Percentiles rank a stretch among this genome's conserved stretches.
Evolutionary conservation across 2,113 vertebrate genomes (phyloP).

Genomic region (Pungitius pungitius): DNA sequence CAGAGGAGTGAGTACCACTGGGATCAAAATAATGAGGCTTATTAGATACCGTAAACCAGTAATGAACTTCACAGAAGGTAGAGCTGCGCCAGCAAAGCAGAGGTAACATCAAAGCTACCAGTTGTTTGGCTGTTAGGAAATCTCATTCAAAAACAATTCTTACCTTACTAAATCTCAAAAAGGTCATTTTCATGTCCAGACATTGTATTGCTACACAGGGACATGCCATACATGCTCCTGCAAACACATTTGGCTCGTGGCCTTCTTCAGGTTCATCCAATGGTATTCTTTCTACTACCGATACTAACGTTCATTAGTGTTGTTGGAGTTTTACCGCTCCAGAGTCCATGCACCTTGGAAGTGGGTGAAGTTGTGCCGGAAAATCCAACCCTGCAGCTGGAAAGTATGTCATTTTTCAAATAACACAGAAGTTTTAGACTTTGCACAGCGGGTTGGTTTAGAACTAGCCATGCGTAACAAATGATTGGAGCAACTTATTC

Average conservation of each 20-base stretch:
- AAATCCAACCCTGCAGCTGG: too few species aligned
- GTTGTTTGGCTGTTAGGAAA: slow-evolving; percentile 26
- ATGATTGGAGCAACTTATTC: too few species aligned
- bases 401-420: neutral
- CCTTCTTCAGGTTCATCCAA: neutral
- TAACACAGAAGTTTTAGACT: neutral
- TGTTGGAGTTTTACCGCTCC: neutral
- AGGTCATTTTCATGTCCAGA: neutral
- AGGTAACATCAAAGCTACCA: slow-evolving; percentile 41
- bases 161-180: neutral
- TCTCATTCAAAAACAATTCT: slow-evolving; percentile 27
- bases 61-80: slow-evolving; percentile 56
- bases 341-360: neutral
- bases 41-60: slow-evolving; percentile 54
- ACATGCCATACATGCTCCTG: too few species aligned
- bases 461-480: too few species aligned
- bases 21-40: slow-evolving; percentile 65
- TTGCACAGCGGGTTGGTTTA: neutral
- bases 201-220: neutral
- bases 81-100: slow-evolving; percentile 27
- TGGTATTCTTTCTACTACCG: neutral
- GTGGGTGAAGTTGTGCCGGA: neutral
- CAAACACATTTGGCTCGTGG: neutral
- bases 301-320: neutral
- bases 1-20: slow-evolving; percentile 35